Conservation (phyloP, 2,888 invertebrate genomes). For the Lochmaea capreae region DNA sequence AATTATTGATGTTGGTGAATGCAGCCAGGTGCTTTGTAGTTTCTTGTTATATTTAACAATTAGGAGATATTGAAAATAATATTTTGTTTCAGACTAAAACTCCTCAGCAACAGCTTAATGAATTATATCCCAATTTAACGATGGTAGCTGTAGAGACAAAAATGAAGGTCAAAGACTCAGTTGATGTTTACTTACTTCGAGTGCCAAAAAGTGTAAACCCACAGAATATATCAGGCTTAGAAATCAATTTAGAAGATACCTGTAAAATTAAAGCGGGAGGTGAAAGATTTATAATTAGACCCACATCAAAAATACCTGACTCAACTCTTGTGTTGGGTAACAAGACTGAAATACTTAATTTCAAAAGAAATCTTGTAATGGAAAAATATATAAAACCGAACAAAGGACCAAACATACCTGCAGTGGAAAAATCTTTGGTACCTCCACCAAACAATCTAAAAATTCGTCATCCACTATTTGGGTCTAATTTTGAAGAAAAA, state of each 20-base stretch:
- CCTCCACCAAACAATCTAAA: constrained; percentile 53
- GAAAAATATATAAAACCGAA: constrained; percentile 49
- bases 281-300: constrained; percentile 49
- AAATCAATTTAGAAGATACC: constrained; percentile 45
- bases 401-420: constrained; percentile 34
- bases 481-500: constrained; percentile 53
- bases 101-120: constrained; percentile 31
- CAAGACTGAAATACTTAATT: constrained; percentile 44
- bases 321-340: constrained; percentile 40
- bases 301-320: constrained; percentile 40
- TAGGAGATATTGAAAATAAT: not conserved
- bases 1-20: too few relatives aligned
- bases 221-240: constrained; percentile 38
- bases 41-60: not conserved
- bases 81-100: constrained; percentile 20
- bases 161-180: constrained; percentile 33
- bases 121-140: constrained; percentile 34
- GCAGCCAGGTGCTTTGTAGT: too few relatives aligned
- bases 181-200: constrained; percentile 47
- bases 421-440: constrained; percentile 41
- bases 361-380: constrained; percentile 47
- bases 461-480: constrained; percentile 58
- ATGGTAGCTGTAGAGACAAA: constrained; percentile 10
- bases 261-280: constrained; percentile 49
- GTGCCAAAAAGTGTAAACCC: constrained; percentile 51